phyloP scores from a whole-genome alignment of 2,797 vertebrate genomes.

The Vireo griseus region DNA sequence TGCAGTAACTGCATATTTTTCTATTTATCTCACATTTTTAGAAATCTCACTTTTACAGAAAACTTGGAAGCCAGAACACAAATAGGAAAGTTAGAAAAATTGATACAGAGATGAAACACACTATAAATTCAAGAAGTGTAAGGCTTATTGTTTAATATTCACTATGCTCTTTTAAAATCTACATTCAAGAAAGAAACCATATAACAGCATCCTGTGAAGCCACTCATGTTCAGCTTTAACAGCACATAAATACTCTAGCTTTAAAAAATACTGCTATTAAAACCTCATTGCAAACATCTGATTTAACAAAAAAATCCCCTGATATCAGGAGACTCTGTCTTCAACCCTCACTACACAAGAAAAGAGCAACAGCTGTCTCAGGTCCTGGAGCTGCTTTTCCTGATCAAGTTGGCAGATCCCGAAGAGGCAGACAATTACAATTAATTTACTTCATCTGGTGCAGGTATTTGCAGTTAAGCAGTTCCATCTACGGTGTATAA shows the following conservation, averaged over 20 bases:
- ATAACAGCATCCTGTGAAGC: neutral
- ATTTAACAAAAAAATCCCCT: neutral
- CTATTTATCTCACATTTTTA: neutral
- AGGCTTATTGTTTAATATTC: neutral
- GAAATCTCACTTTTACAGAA: neutral
- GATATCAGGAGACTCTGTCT: neutral
- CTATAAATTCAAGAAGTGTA: neutral
- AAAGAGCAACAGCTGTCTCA: neutral
- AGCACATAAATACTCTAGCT: neutral
- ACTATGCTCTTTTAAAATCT: neutral
- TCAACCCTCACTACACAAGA: neutral
- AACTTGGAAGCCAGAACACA: neutral
- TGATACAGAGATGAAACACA: neutral
- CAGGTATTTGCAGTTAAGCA: neutral
- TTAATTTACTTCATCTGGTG: neutral
- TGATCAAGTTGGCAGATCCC: neutral
- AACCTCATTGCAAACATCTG: neutral
- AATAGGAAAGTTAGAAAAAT: neutral
- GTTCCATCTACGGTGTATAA: neutral
- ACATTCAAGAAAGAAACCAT: neutral
- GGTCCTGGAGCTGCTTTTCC: neutral
- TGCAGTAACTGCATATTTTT: neutral
- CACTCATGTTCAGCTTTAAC: neutral
- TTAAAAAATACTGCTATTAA: neutral
- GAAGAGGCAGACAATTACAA: neutral